phyloP scores from a whole-genome alignment of 1,140 invertebrate species.

The Meloidogyne chitwoodi region DNA sequence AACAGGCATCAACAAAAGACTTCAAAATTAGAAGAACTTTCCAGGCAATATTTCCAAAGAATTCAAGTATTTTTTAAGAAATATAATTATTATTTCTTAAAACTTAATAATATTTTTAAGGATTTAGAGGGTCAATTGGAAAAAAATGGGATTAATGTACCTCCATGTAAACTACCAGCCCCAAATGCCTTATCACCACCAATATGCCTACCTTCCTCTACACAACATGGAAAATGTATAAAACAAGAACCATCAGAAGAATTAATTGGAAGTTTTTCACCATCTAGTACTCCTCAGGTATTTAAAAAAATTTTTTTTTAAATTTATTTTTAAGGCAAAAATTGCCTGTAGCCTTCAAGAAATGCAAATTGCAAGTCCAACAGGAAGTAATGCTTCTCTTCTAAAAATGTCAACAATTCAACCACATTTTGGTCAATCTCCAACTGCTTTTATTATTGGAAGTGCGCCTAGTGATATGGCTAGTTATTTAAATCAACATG shows the following conservation, averaged over 20 bases:
- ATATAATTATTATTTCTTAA: background rate
- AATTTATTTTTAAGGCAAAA: background rate
- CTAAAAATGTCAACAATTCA: constrained; percentile 27
- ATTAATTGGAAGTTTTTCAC: constrained; percentile 34
- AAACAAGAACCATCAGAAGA: constrained; percentile 57
- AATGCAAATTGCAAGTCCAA: constrained; percentile 55
- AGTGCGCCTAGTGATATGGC: constrained; percentile 20
- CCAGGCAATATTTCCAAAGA: constrained; percentile 74
- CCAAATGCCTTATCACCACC: constrained; percentile 35
- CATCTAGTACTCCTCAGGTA: constrained; percentile 50
- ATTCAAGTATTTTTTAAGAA: constrained; percentile 69
- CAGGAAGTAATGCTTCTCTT: background rate
- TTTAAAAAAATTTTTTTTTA: constrained; percentile 18
- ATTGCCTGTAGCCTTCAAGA: constrained; percentile 45
- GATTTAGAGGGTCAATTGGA: constrained; percentile 54
- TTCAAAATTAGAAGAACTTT: constrained; percentile 76
- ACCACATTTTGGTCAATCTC: constrained; percentile 17
- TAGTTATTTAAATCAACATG: constrained; percentile 16
- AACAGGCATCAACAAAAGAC: constrained; percentile 70
- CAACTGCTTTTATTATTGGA: constrained; percentile 5
- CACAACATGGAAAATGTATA: constrained; percentile 37
- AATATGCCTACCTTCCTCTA: constrained; percentile 28
- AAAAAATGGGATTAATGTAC: constrained; percentile 52
- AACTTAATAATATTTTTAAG: constrained; percentile 5
- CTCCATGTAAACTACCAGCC: constrained; percentile 44